A percentile compares a stretch with the other conserved stretches of the same genome.
Conservation (phyloP, 2,888 invertebrate species). For the Eupithecia abbreviata region DNA sequence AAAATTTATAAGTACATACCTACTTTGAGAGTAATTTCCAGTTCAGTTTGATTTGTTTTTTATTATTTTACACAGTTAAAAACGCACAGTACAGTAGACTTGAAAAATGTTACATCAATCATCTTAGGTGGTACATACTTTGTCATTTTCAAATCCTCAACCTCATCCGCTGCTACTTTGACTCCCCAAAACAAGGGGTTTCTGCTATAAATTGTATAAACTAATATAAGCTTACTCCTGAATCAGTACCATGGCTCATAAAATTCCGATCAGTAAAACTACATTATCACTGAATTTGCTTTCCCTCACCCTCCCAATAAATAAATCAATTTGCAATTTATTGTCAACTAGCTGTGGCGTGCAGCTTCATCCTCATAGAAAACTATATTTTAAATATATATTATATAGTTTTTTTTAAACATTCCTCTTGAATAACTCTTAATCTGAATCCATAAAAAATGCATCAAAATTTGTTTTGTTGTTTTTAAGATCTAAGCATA, state of each 20-base stretch:
- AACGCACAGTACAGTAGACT: not conserved
- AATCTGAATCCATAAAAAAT: too few relatives aligned
- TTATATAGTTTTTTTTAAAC: too few relatives aligned
- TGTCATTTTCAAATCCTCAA: not conserved
- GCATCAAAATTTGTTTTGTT: too few relatives aligned
- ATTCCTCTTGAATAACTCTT: too few relatives aligned
- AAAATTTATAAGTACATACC: not conserved
- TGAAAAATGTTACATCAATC: not conserved
- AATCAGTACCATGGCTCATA: not conserved
- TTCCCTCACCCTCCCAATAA: not conserved
- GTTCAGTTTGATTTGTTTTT: not conserved
- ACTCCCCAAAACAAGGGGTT: not conserved
- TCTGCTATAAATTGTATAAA: not conserved
- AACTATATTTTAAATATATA: too few relatives aligned
- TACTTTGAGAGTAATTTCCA: not conserved
- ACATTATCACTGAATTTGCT: not conserved
- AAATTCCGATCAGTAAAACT: not conserved
- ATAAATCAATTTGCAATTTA: not conserved
- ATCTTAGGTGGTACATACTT: not conserved
- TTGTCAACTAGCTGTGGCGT: not conserved
- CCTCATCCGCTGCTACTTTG: not conserved
- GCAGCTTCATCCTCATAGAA: too few relatives aligned
- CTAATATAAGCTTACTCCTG: not conserved
- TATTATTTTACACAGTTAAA: not conserved
- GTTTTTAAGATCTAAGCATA: too few relatives aligned